Evolutionary conservation across 2,888 invertebrate genomes (phyloP), one percentile per base, ranked within the genome.

Genomic region (Onchidella celtica): DNA sequence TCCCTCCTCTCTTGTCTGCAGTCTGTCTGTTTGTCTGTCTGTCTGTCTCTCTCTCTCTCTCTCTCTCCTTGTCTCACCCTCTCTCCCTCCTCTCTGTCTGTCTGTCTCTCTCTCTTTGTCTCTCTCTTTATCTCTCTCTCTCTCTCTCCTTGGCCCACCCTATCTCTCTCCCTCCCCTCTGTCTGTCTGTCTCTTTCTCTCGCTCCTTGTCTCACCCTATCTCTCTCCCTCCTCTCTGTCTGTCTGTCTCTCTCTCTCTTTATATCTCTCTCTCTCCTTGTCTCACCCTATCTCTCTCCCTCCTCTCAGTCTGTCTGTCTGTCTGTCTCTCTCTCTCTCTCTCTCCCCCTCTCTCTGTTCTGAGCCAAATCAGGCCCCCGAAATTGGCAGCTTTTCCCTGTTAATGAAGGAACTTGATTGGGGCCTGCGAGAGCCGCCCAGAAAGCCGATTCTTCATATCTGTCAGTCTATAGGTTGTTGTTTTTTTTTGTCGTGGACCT

Each of bases 11-110:
- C n/a, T n/a, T n/a, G n/a, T n/a, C n/a, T n/a, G n/a, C n/a, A n/a
- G n/a, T 47, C 47, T 47, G 9, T 47, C 47, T 47, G 9, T 61
- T n/a, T 61, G 9, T 47, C 47, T 47, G 9, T 47, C 47, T 47
- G 9, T 47, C 47, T 47, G 9, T 47, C 47, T 47, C 61, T 61
- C 61, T 61, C 61, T 61, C 61, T 61, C 61, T 61, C 61, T 61
- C 14, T 38, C 40, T 63, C 24, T 65, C 38, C 63, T 6, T 75
- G 38, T 65, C 38, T 63, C 6, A 14, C 59, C 63, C 65, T 38
- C 34, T 57, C 36, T 75, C 63, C 40, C 21, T 29, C 36, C 57
- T 27, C 63, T 24, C 40, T 9, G 17, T 65, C 9, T 24, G 6
- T 24, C 47, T 32, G 55, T 32, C 24, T 24, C 24, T 61, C 17